Percentiles rank a stretch among this genome's conserved stretches.
phyloP scores from a whole-genome alignment of 2,797 vertebrate species.

The Enoplosus armatus region DNA sequence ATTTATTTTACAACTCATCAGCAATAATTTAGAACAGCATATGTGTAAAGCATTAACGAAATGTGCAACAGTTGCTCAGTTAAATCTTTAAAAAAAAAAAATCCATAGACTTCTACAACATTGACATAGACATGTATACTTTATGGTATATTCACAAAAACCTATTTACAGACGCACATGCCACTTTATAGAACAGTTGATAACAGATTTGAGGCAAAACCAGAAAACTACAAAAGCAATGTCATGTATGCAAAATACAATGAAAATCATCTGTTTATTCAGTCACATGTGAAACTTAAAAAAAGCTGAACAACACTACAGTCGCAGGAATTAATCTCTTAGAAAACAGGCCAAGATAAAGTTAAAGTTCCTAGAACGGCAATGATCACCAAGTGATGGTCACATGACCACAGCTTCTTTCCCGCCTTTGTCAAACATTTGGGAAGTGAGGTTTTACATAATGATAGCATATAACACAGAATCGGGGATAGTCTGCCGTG shows the following conservation, averaged over 20 bases:
- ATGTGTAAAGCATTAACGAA: constrained; percentile 97
- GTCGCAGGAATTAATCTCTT: constrained; percentile 61
- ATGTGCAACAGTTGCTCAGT: constrained; percentile 94
- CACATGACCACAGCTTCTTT: constrained; percentile 54
- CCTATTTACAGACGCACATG: constrained; percentile 88
- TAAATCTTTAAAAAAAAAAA: constrained; percentile 84
- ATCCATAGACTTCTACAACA: constrained; percentile 94
- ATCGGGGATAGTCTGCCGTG: constrained; percentile 18
- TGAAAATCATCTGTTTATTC: constrained; percentile 71
- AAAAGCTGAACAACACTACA: constrained; percentile 71
- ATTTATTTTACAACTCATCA: constrained; percentile 93
- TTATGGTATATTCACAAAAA: constrained; percentile 90
- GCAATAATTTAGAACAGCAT: constrained; percentile 98
- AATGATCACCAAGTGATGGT: constrained; percentile 38
- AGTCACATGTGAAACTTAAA: constrained; percentile 79
- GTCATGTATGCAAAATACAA: constrained; percentile 85
- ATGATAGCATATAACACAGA: constrained; percentile 47
- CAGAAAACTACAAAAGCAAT: constrained; percentile 89
- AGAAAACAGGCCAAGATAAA: constrained; percentile 66
- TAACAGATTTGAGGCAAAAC: constrained; percentile 91
- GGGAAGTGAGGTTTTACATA: constrained; percentile 58
- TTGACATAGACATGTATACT: constrained; percentile 91
- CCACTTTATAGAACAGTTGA: constrained; percentile 90
- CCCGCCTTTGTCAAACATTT: constrained; percentile 35
- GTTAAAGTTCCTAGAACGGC: constrained; percentile 50